A percentile compares a stretch with the other conserved stretches of the same genome.
phyloP scores from a whole-genome alignment of 2,888 invertebrate species.

The Ectobius pallidus region DNA sequence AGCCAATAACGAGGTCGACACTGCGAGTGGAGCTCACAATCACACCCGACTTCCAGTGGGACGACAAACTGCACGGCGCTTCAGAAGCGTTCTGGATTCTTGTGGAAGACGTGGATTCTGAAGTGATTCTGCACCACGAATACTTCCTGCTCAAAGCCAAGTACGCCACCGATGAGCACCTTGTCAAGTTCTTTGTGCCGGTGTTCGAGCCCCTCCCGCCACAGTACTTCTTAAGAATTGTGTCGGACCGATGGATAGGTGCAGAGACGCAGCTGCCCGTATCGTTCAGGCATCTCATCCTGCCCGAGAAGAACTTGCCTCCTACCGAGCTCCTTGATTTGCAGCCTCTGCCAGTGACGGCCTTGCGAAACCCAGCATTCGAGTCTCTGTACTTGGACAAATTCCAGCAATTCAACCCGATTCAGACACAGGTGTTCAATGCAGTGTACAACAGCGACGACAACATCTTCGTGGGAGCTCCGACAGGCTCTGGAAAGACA shows the following conservation, averaged over 20 bases:
- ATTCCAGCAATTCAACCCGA: slow-evolving; percentile 96
- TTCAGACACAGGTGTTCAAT: slow-evolving; percentile 99
- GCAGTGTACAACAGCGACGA: slow-evolving; percentile 98
- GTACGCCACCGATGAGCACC: slow-evolving; percentile 92
- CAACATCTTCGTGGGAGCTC: slow-evolving; percentile 95
- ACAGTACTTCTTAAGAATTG: slow-evolving; percentile 92
- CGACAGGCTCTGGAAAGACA: slow-evolving; percentile 91
- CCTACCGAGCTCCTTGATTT: slow-evolving; percentile 96
- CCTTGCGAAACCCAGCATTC: slow-evolving; percentile 84
- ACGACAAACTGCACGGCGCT: slow-evolving; percentile 84
- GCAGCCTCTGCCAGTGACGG: slow-evolving; percentile 94
- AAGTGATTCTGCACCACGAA: slow-evolving; percentile 92
- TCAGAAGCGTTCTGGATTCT: slow-evolving; percentile 88
- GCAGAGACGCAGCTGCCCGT: slow-evolving; percentile 96
- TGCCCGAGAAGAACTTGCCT: slow-evolving; percentile 98
- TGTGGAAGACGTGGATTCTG: slow-evolving; percentile 86
- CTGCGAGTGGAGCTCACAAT: slow-evolving; percentile 95
- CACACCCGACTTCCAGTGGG: slow-evolving; percentile 99
- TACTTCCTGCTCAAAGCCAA: slow-evolving; percentile 94
- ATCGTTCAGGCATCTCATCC: slow-evolving; percentile 93
- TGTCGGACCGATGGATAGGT: slow-evolving; percentile 92
- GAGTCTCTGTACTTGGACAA: slow-evolving; percentile 85
- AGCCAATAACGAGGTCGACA: slow-evolving; percentile 94
- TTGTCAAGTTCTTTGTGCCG: slow-evolving; percentile 97
- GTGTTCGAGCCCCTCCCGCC: slow-evolving; percentile 98